Evolutionary conservation across 2,113 vertebrate genomes (phyloP).

Genomic region (Barbus barbus): DNA sequence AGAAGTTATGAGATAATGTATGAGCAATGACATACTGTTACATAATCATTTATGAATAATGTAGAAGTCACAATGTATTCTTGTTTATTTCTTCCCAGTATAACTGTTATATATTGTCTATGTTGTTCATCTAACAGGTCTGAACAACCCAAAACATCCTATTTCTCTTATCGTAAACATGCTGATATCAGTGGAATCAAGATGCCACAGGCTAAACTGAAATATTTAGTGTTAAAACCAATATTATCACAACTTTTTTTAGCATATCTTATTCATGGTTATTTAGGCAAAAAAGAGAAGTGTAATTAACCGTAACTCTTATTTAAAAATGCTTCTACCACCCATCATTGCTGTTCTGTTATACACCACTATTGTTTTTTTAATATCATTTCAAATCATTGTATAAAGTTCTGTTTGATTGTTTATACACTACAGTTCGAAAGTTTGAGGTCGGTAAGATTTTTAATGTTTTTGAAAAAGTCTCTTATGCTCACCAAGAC

Average conservation of each 20-base stretch:
- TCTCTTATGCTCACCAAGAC: background rate
- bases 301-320: conserved; percentile 32
- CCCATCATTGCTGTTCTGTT: background rate
- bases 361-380: background rate
- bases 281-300: conserved; percentile 47
- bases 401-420: background rate
- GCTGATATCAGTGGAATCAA: conserved; percentile 35
- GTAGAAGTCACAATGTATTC: background rate
- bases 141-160: background rate
- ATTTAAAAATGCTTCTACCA: conserved; percentile 2
- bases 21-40: background rate
- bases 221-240: conserved; percentile 40
- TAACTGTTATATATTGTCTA: background rate
- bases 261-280: conserved; percentile 32
- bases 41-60: background rate
- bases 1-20: background rate
- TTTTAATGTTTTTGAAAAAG: background rate
- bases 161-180: conserved; percentile 18
- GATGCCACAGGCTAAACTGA: conserved; percentile 19
- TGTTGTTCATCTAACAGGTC: background rate
- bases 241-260: conserved; percentile 42
- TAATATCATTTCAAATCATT: background rate
- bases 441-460: background rate
- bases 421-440: background rate
- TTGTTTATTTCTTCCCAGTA: background rate